Evolutionary conservation across 2,113 vertebrate species (phyloP).

Genomic region (Chaetorhynchus papuensis): DNA sequence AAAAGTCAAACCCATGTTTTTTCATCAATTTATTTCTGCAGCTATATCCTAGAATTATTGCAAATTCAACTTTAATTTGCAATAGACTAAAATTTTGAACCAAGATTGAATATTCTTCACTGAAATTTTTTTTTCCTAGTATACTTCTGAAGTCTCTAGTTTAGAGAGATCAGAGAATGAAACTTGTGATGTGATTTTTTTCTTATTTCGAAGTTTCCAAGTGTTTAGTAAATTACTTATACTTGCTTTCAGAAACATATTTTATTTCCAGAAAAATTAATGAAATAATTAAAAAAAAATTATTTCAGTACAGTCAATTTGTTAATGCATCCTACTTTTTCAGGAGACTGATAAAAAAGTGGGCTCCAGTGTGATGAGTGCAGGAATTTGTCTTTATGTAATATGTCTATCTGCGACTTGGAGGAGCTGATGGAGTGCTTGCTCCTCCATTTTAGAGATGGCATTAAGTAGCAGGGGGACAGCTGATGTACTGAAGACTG

Average conservation of each 20-base stretch:
- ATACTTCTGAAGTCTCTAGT: neutral
- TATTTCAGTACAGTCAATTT: neutral
- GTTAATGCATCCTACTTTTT: neutral
- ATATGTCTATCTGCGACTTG: neutral
- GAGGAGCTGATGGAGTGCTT: neutral
- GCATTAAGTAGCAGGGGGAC: neutral
- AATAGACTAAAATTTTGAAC: neutral
- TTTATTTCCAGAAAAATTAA: neutral
- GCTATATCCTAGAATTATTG: neutral
- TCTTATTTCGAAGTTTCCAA: neutral
- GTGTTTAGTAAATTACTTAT: neutral
- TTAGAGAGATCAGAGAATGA: neutral
- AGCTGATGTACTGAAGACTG: neutral
- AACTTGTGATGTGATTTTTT: neutral
- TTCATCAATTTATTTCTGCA: neutral
- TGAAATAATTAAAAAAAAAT: accelerated
- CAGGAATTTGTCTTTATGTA: neutral
- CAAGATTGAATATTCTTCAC: neutral
- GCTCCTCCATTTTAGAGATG: neutral
- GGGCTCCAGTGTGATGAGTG: neutral
- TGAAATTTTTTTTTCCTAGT: neutral
- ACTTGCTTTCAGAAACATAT: neutral
- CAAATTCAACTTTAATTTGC: neutral
- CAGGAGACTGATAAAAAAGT: neutral
- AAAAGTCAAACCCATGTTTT: neutral